phyloP scores from a whole-genome alignment of 2,797 vertebrate species.

The Protonibea diacanthus region DNA sequence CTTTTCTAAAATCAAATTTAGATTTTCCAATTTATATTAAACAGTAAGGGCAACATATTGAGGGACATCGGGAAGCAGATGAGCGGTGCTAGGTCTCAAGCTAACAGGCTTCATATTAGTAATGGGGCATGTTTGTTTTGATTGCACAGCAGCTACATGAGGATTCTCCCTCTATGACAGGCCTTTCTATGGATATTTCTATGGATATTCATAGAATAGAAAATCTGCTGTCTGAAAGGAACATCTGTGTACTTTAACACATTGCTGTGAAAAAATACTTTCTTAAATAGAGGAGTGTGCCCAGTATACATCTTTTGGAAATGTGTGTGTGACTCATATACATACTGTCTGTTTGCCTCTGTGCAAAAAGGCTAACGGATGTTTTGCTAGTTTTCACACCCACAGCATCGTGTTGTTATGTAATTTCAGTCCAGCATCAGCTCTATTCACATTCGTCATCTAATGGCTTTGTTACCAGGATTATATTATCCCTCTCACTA shows the following conservation, averaged over 20 bases:
- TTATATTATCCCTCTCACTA: constrained; percentile 59
- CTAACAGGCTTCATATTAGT: not conserved
- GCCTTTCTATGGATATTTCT: not conserved
- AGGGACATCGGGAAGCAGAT: not conserved
- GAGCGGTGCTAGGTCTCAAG: not conserved
- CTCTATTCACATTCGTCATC: constrained; percentile 57
- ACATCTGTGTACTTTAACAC: not conserved
- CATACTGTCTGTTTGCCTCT: constrained; percentile 6
- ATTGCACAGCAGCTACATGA: not conserved
- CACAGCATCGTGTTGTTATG: constrained; percentile 55
- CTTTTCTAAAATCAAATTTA: constrained; percentile 16
- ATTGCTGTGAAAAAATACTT: not conserved
- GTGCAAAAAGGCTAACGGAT: constrained; percentile 33
- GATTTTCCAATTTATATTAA: constrained; percentile 6
- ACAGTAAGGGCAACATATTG: not conserved
- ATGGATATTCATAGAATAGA: constrained; percentile 1
- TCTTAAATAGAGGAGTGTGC: not conserved
- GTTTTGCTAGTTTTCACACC: constrained; percentile 60
- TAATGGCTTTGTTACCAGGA: constrained; percentile 77
- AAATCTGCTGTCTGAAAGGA: not conserved
- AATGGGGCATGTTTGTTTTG: not conserved
- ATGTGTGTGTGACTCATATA: not conserved
- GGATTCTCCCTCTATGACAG: not conserved
- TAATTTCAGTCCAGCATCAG: constrained; percentile 59
- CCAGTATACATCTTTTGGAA: not conserved